A percentile compares a stretch with the other conserved stretches of the same genome.
phyloP scores from a whole-genome alignment of 2,888 invertebrate genomes.

The Nymphalis c-album region DNA sequence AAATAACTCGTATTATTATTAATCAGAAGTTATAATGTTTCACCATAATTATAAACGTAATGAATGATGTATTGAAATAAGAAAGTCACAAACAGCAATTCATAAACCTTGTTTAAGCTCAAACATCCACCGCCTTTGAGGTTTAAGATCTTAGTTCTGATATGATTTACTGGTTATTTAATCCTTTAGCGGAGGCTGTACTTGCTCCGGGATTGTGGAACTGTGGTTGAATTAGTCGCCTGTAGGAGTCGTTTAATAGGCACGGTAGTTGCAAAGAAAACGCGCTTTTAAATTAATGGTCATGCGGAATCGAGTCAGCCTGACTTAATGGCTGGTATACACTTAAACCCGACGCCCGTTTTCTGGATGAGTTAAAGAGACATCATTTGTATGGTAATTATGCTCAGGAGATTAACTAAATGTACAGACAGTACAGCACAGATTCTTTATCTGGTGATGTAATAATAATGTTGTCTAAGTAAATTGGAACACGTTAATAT shows the following conservation, averaged over 20 bases:
- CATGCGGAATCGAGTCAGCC: conserved; percentile 50
- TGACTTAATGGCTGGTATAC: conserved; percentile 43
- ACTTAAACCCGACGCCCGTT: conserved; percentile 38
- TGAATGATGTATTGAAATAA: not conserved
- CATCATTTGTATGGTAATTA: conserved; percentile 68
- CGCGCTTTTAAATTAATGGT: conserved; percentile 69
- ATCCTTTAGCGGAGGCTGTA: conserved; percentile 2
- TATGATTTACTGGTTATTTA: conserved; percentile 13
- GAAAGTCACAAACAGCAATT: not conserved
- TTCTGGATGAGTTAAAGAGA: conserved; percentile 53
- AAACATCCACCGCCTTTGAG: not conserved
- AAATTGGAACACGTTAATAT: no score
- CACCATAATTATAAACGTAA: not conserved
- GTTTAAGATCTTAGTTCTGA: conserved; percentile 5
- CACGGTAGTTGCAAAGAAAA: conserved; percentile 57
- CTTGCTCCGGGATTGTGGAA: conserved; percentile 7
- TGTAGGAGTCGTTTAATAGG: conserved; percentile 58
- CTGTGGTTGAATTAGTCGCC: conserved; percentile 58
- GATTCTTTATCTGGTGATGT: not conserved
- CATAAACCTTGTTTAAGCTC: not conserved
- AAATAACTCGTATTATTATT: no score
- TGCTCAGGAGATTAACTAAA: conserved; percentile 37
- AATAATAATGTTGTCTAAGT: not conserved
- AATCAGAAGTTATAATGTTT: no score
- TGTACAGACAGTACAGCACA: not conserved